phyloP scores from a whole-genome alignment of 2,797 vertebrate species.

The Cuniculus paca region DNA sequence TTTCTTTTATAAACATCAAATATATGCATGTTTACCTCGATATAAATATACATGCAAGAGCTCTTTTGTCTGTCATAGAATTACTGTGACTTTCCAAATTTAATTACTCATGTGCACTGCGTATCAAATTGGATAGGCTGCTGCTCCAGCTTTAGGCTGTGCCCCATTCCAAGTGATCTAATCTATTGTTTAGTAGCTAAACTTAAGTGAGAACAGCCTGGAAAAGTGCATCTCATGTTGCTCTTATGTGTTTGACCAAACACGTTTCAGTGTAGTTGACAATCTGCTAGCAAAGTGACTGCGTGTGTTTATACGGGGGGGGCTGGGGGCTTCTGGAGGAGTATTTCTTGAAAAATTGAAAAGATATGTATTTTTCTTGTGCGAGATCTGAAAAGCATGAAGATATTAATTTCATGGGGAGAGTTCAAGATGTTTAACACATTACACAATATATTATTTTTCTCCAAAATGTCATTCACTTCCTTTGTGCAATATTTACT shows the following conservation, averaged over 20 bases:
- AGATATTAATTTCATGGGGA: not conserved
- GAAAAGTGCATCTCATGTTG: not conserved
- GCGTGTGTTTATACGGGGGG: not conserved
- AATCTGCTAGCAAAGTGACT: not conserved
- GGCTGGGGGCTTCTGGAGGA: not conserved
- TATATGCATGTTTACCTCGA: not conserved
- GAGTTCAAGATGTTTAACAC: not conserved
- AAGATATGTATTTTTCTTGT: not conserved
- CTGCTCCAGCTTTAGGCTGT: not conserved
- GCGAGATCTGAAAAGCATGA: not conserved
- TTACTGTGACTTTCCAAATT: conserved; percentile 14
- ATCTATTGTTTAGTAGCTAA: conserved; percentile 56
- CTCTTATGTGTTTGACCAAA: not conserved
- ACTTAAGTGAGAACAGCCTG: not conserved
- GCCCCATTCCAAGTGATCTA: not conserved
- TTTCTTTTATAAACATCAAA: not conserved
- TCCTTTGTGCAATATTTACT: not conserved
- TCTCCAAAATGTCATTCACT: not conserved
- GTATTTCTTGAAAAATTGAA: not conserved
- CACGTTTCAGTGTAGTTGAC: not conserved
- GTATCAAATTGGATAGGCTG: conserved; percentile 29
- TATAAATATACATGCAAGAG: not conserved
- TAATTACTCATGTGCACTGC: not conserved
- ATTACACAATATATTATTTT: not conserved
- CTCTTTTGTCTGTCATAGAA: not conserved